A percentile compares a stretch with the other conserved stretches of the same genome.
phyloP scores from a whole-genome alignment of 2,113 vertebrate species.

The Syrrhaptes paradoxus region DNA sequence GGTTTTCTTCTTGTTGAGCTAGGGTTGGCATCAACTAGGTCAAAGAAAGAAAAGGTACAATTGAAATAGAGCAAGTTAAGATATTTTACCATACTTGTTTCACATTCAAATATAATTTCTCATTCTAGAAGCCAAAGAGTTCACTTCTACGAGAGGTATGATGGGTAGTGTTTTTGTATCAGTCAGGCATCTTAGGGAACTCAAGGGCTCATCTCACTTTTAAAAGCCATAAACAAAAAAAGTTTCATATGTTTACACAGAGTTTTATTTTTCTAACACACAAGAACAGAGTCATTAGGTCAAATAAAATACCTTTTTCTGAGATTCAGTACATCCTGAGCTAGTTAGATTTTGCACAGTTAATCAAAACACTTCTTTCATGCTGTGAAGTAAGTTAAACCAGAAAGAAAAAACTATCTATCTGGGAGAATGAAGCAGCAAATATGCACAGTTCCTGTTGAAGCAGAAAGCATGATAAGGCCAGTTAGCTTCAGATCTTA shows the following conservation, averaged over 20 bases:
- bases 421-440: neutral
- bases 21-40: neutral
- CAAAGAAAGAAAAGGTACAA: neutral
- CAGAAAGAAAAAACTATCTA: neutral
- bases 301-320: neutral
- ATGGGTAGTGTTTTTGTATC: neutral
- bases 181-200: neutral
- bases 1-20: neutral
- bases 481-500: neutral
- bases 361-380: neutral
- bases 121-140: neutral
- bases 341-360: neutral
- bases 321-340: neutral
- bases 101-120: neutral
- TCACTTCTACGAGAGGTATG: neutral
- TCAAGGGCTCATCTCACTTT: neutral
- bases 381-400: neutral
- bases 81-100: neutral
- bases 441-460: neutral
- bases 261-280: neutral
- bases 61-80: neutral
- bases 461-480: neutral
- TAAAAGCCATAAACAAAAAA: neutral
- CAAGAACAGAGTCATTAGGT: neutral
- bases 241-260: neutral